Evolutionary conservation across 2,888 invertebrate species (phyloP), one percentile per base, ranked within the genome.

Genomic region (Frankliniella fusca): DNA sequence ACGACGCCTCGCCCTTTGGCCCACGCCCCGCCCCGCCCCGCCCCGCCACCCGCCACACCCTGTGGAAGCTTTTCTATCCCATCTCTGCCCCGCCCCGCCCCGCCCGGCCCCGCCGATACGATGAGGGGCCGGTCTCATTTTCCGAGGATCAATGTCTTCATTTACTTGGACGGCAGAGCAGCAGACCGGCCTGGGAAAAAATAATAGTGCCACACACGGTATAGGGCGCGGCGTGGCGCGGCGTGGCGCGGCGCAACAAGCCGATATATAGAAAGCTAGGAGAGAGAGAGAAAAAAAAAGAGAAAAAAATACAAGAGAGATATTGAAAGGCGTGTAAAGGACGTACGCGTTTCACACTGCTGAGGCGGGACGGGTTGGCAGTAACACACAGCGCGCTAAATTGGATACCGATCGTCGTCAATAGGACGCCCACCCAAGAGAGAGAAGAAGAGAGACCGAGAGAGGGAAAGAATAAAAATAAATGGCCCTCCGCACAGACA

Each of bases 141-240:
- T 76, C 70, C 27, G 27, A 9, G 70, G 70, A 76, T 76, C 70
- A 76, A 76, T 27, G 70, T 76, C 70, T 76, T 76, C 70, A 76
- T 76, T 76, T 76, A 27, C 70, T n/a, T 20, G 54, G 38, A 38
- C 54, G 18, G 54, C 54, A 7, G 54, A 54, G 54, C 54, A 54
- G 54, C 54, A 61, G 61, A 18, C 61, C 20, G 38, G 61, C 20
- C 61, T 61, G 61, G 61, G 18, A 54, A 54, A 54, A 54, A 54
- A 18, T 12, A 54, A 61, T 18, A 18, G 10, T 18, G 54, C 54
- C 54, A 18, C 54, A 18, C 15, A 54, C 15, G 54, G 15, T n/a
- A n/a, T n/a, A n/a, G n/a, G n/a, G n/a, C 1, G 54, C 12, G 54
- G 54, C 3, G 61, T 7, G 61, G 15, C 1, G 54, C 12, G 54